Base-by-base conservation (phyloP, 2,888 invertebrate genomes). In the Drepanosiphum platanoidis region DNA sequence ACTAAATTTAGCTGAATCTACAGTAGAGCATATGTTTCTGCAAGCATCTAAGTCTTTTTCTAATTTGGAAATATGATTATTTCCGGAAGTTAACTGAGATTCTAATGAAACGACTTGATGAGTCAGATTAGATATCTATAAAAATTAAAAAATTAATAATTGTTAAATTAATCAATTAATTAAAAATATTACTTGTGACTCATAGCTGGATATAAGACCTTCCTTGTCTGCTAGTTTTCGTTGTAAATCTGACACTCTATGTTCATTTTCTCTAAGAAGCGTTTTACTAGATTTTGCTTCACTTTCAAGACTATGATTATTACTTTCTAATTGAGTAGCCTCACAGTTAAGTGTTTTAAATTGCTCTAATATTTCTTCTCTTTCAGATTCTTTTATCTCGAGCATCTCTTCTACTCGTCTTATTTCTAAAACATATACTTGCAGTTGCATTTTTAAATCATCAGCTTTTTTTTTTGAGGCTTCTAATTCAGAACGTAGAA, bases 401-500 rank as follows among this genome's bases (percentile, higher is more conserved):
- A 70, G 84, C 75, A 95, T 90, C 88, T 95, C 95, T 89, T 95
- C 95, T 87, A 94, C 94, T 88, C 94, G 91, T 88, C 94, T 93
- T 27, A 96, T 93, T 91, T 95, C 95, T 88, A 93, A 92, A 8
- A 95, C 95, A 90, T 96, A 96, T 88, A 95, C 94, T 88, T 95
- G 95, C 86, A 95, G 90, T 89, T 95, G 95, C 87, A 93, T 92
- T 89, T 94, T 95, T 87, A 95, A 90, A 88, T 93, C 92, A 86
- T 93, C 93, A 34, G 94, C 93, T 90, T 95, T 94, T 88, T 92
- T 92, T 87, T 92, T 92, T 30, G 93, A 92, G 86, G 92, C 92
- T 81, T 94, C 94, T 88, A 94, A 91, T 89, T 94, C 94, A 87
- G 92, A 92, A 87, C 92, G 93, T 27, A 92, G 91, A 39, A 92